Base-by-base conservation (phyloP, 1,140 invertebrate species). In the Augochlora pura region DNA sequence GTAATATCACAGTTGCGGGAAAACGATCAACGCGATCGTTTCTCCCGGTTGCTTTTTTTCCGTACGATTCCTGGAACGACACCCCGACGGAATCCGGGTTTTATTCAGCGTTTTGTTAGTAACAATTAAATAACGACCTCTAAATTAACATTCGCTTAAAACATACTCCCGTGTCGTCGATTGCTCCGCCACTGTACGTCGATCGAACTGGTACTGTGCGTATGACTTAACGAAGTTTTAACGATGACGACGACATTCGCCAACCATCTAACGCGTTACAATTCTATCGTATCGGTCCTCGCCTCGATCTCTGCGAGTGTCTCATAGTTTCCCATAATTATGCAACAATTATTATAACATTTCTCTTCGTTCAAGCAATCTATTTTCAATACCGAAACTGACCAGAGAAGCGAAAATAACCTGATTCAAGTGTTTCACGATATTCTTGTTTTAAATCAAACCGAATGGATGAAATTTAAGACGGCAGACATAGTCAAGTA, bases 1-100 rank as follows among this genome's bases (percentile, higher is more conserved):
- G 86, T 92, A 92, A 92, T 92, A 92, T 92, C 91, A 92, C 91
- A 92, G 91, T 90, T 87, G 84, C 85, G 83, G 86, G 87, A 82
- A 32, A 88, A 84, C 82, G 84, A 86, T 82, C 86, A 72, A 85
- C 73, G 69, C 81, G 70, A 84, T 71, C 81, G 78, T 73, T 84
- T 81, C 86, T 82, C 85, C 42, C 42, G 42, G 86, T 88, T 82
- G 60, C 85, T 89, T 14, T 46, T 88, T 57, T 90, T 87, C 77
- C 77, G 80, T 74, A 87, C 60, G 79, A 86, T 85, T 60, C 83
- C 80, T 83, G 70, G 76, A 82, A 79, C 70, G 70, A 87, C 59
- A 81, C 70, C 57, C 67, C 71, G 75, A 71, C 52, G 65, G 39
- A 80, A 83, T 87, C 86, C 86, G 88, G 79, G 68, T 84, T 82